Conservation (phyloP, 2,888 invertebrate species). For the Megamerina dolium region DNA sequence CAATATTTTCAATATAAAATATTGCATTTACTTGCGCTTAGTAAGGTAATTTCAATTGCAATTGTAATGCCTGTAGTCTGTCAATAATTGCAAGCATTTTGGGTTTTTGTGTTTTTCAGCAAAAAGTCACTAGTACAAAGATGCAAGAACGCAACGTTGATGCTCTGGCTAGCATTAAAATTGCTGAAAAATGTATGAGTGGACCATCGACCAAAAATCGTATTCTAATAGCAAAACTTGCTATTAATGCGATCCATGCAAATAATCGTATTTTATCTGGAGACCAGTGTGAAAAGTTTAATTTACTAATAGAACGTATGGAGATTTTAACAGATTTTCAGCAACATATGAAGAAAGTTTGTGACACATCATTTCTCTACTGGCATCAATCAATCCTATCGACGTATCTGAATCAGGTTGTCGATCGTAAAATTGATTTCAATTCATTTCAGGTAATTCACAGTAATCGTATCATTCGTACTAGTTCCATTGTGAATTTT, state of each 20-base stretch:
- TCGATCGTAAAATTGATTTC: slow-evolving; percentile 61
- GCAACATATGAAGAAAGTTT: slow-evolving; percentile 55
- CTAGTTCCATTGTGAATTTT: not conserved
- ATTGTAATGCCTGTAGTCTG: too few relatives aligned
- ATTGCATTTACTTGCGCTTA: slow-evolving; percentile 59
- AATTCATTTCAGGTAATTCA: slow-evolving; percentile 34
- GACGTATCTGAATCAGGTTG: slow-evolving; percentile 68
- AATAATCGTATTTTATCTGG: slow-evolving; percentile 47
- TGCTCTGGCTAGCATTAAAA: slow-evolving; percentile 67
- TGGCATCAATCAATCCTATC: slow-evolving; percentile 76
- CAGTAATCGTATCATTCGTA: not conserved
- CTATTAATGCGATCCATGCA: slow-evolving; percentile 62
- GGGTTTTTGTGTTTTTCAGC: slow-evolving; percentile 43
- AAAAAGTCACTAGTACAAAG: slow-evolving; percentile 58
- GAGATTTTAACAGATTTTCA: slow-evolving; percentile 59
- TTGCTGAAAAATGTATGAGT: slow-evolving; percentile 63
- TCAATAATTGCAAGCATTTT: too few relatives aligned
- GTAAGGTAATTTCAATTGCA: too few relatives aligned
- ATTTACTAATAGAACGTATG: slow-evolving; percentile 59
- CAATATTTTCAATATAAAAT: slow-evolving; percentile 77
- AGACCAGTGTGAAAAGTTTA: slow-evolving; percentile 60
- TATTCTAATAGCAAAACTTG: slow-evolving; percentile 60
- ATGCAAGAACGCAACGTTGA: slow-evolving; percentile 63
- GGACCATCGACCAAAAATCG: slow-evolving; percentile 62
- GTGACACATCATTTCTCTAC: slow-evolving; percentile 71